Evolutionary conservation across 2,888 invertebrate genomes (phyloP).

Genomic region (Clistopyga incitator): DNA sequence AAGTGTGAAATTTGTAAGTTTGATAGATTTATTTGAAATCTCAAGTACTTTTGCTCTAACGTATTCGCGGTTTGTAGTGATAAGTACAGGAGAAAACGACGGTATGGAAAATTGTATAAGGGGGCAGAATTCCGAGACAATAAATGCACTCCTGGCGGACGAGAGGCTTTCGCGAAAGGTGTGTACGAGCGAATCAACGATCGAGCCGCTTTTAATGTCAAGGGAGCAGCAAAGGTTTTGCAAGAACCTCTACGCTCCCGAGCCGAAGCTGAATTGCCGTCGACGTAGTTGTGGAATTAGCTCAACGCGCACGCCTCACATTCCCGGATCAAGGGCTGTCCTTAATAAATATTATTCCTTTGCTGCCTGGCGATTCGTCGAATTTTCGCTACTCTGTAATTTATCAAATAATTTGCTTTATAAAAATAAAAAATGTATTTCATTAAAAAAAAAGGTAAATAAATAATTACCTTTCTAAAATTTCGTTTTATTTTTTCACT

Average conservation of each 20-base stretch:
- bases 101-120: slow-evolving; percentile 11
- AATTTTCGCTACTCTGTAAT: neutral
- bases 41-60: neutral
- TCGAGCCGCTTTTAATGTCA: slow-evolving; percentile 62
- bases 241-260: slow-evolving; percentile 26
- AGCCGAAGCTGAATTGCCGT: slow-evolving; percentile 41
- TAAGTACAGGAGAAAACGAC: slow-evolving; percentile 28
- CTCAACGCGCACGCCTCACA: slow-evolving; percentile 28
- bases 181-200: slow-evolving; percentile 54
- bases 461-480: too few relatives aligned
- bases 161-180: slow-evolving; percentile 45
- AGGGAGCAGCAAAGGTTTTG: slow-evolving; percentile 65
- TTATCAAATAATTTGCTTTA: neutral
- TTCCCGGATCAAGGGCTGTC: slow-evolving; percentile 31
- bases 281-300: slow-evolving; percentile 7
- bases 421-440: neutral
- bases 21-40: too few relatives aligned
- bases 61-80: neutral
- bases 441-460: too few relatives aligned
- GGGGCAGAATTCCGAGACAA: slow-evolving; percentile 19
- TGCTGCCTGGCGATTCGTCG: slow-evolving; percentile 1
- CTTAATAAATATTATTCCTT: slow-evolving; percentile 1
- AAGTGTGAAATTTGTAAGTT: too few relatives aligned
- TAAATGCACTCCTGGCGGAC: slow-evolving; percentile 1
- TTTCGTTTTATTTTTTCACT: too few relatives aligned